Evolutionary conservation across 2,888 invertebrate genomes (phyloP).

Genomic region (Netelia inedita): DNA sequence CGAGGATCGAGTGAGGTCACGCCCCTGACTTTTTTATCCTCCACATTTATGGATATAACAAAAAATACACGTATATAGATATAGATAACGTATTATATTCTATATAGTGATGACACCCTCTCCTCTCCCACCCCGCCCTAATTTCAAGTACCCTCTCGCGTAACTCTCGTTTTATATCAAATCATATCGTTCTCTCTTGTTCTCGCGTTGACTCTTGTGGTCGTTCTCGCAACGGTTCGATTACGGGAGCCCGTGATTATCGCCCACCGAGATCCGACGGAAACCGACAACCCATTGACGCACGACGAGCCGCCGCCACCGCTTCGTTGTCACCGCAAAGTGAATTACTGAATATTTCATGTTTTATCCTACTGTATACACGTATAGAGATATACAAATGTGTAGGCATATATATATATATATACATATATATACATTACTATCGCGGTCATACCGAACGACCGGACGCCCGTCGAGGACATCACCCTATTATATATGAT

Average conservation of each 20-base stretch:
- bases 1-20: slow-evolving; percentile 65
- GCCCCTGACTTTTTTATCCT: slow-evolving; percentile 69
- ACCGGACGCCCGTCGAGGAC: slow-evolving; percentile 75
- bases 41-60: slow-evolving; percentile 49
- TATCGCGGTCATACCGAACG: slow-evolving; percentile 66
- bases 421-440: slow-evolving; percentile 48
- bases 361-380: slow-evolving; percentile 61
- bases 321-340: slow-evolving; percentile 66
- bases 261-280: slow-evolving; percentile 77
- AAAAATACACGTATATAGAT: background rate
- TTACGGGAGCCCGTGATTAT: slow-evolving; percentile 75
- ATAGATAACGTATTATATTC: background rate
- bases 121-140: background rate
- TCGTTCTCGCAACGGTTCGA: slow-evolving; percentile 61
- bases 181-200: slow-evolving; percentile 52
- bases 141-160: slow-evolving; percentile 25
- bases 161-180: slow-evolving; percentile 59
- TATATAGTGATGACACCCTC: background rate
- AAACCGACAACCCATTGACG: slow-evolving; percentile 81
- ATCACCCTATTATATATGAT: slow-evolving; percentile 70
- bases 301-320: slow-evolving; percentile 73
- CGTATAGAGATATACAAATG: slow-evolving; percentile 6
- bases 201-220: slow-evolving; percentile 31
- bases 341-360: slow-evolving; percentile 75
- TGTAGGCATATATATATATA: slow-evolving; percentile 33